Percentiles rank a stretch among this genome's conserved stretches.
These are phyloP conservation scores for Rhopalosiphum padi DNA, from an alignment of 1,140 invertebrate species.

Conservation along the genomic window DNA sequence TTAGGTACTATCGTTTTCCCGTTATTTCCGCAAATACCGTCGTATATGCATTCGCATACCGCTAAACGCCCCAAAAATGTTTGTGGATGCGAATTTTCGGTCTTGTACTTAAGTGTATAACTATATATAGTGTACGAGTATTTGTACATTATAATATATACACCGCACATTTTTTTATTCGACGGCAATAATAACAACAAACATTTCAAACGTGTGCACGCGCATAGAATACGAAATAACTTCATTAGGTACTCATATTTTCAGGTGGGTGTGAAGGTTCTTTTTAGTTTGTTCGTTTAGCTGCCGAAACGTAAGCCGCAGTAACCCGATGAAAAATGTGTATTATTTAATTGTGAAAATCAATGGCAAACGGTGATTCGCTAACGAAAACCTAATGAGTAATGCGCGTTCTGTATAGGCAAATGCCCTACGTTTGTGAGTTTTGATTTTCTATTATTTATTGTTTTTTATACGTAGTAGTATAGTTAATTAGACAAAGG, in stretches of 20 bases:
- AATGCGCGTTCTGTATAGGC: not conserved
- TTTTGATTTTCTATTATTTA: not conserved
- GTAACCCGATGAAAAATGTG: not conserved
- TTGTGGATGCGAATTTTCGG: not conserved
- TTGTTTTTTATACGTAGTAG: not conserved
- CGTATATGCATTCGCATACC: not conserved
- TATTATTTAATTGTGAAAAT: not conserved
- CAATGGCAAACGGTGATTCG: not conserved
- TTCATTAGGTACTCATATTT: not conserved
- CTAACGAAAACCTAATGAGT: not conserved
- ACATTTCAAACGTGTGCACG: not conserved
- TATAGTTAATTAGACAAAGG: not conserved
- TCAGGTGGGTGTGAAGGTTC: not conserved
- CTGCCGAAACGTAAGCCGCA: not conserved
- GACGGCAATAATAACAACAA: not conserved
- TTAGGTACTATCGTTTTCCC: not conserved
- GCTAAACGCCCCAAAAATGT: not conserved
- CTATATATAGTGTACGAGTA: not conserved
- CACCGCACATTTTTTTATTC: not conserved
- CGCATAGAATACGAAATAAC: not conserved
- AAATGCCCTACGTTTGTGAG: fast-evolving
- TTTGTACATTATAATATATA: not conserved
- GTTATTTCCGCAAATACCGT: not conserved
- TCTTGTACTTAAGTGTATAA: not conserved
- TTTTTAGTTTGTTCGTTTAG: not conserved